Evolutionary conservation across 2,888 invertebrate species (phyloP).

Genomic region (Phanerotoma sp.): DNA sequence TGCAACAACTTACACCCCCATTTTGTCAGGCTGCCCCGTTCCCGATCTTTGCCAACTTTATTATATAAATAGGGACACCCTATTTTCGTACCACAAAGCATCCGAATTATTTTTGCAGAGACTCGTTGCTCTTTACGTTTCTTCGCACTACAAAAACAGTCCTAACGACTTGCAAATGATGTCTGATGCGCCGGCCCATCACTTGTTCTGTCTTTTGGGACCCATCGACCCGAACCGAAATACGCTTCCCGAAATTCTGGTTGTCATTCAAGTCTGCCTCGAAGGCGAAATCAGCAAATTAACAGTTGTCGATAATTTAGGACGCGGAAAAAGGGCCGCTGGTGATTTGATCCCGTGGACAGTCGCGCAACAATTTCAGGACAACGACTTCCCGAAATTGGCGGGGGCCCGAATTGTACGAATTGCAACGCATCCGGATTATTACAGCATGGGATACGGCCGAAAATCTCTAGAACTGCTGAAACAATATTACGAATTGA

Average conservation of each 20-base stretch:
- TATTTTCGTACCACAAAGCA: conserved; percentile 96
- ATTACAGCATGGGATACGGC: conserved; percentile 98
- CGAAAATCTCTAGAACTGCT: conserved; percentile 80
- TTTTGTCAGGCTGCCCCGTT: conserved; percentile 81
- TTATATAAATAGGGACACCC: conserved; percentile 85
- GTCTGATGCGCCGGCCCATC: conserved; percentile 98
- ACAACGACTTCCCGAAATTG: conserved; percentile 88
- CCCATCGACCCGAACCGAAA: conserved; percentile 75
- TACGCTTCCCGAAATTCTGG: conserved; percentile 87
- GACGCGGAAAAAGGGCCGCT: conserved; percentile 85
- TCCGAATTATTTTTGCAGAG: conserved; percentile 90
- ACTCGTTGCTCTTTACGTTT: conserved; percentile 90
- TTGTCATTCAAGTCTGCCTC: conserved; percentile 82
- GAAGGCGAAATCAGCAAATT: conserved; percentile 73
- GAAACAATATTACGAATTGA: conserved; percentile 85
- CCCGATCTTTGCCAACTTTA: conserved; percentile 88
- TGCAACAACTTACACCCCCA: conserved; percentile 68
- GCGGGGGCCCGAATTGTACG: conserved; percentile 90
- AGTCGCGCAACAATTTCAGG: conserved; percentile 93
- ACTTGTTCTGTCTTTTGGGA: conserved; percentile 90
- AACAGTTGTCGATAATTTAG: conserved; percentile 74
- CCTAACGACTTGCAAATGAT: conserved; percentile 98
- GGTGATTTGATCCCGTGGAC: conserved; percentile 99
- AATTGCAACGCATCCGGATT: conserved; percentile 98
- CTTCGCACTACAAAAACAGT: conserved; percentile 93